phyloP scores from a whole-genome alignment of 2,888 invertebrate genomes.

The Hedya salicella region DNA sequence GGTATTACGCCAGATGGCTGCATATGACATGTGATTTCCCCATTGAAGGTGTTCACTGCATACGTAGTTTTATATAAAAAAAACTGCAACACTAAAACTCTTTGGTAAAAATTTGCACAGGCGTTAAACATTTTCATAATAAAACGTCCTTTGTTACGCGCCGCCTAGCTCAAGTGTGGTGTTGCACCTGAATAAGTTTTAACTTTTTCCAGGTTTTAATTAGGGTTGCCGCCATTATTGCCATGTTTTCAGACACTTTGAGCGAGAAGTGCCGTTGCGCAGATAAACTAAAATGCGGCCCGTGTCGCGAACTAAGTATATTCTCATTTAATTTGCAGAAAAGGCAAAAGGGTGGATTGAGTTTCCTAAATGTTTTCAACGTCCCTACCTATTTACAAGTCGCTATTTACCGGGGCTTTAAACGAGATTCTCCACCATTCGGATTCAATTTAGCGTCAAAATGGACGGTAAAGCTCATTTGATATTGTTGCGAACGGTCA shows the following conservation, averaged over 20 bases:
- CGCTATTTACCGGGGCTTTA: constrained; percentile 71
- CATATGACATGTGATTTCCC: background rate
- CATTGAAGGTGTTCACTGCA: background rate
- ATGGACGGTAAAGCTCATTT: constrained; percentile 73
- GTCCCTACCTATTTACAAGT: constrained; percentile 77
- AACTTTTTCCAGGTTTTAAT: constrained; percentile 25
- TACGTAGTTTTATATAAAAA: too few relatives aligned
- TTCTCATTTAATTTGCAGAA: constrained; percentile 76
- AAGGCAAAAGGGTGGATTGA: constrained; percentile 74
- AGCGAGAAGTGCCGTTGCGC: constrained; percentile 43
- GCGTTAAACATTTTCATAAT: constrained; percentile 20
- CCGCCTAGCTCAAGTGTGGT: constrained; percentile 18
- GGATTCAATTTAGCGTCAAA: constrained; percentile 81
- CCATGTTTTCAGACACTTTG: constrained; percentile 37
- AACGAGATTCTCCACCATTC: constrained; percentile 70
- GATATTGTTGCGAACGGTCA: constrained; percentile 46
- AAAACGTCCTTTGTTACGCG: constrained; percentile 18
- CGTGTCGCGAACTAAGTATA: constrained; percentile 55
- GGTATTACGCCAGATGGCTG: background rate
- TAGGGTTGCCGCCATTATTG: constrained; percentile 23
- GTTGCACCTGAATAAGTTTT: constrained; percentile 13
- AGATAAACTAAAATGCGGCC: constrained; percentile 49
- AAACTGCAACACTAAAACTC: background rate
- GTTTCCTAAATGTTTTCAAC: constrained; percentile 70
- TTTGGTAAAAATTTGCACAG: background rate